A percentile compares a stretch with the other conserved stretches of the same genome.
phyloP scores from a whole-genome alignment of 2,113 vertebrate genomes.

The Scophthalmus maximus region DNA sequence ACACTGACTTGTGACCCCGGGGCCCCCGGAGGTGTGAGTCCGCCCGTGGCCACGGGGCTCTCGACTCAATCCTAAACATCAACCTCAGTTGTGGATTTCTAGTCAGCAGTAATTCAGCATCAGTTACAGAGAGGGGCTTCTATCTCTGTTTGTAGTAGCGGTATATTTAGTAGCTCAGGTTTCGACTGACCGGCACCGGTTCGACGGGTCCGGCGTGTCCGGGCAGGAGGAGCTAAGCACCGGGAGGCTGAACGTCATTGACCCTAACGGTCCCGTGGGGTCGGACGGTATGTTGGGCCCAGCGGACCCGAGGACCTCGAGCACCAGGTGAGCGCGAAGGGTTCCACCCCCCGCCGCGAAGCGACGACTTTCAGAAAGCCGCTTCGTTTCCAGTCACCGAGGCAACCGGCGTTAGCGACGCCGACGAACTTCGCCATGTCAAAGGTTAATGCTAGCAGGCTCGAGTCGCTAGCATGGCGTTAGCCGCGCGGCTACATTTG shows the following conservation, averaged over 20 bases:
- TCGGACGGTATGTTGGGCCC: neutral
- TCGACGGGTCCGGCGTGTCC: neutral
- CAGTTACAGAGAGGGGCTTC: no score
- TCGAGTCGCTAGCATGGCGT: neutral
- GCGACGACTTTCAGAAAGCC: neutral
- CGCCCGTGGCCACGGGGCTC: no score
- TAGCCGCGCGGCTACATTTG: constrained; percentile 48
- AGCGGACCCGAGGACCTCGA: neutral
- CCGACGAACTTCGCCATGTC: neutral
- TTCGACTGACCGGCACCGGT: neutral
- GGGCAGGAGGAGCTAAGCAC: constrained; percentile 44
- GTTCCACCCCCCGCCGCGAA: neutral
- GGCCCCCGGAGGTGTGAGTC: no score
- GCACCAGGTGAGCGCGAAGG: constrained; percentile 26
- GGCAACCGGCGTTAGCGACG: neutral
- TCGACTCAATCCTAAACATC: no score
- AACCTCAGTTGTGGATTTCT: no score
- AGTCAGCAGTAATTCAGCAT: no score
- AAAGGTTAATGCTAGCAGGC: neutral
- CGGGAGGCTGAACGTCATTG: no score
- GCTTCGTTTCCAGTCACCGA: no score
- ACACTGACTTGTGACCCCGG: no score
- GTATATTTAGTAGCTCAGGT: neutral
- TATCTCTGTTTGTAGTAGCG: no score
- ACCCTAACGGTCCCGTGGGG: no score